A percentile compares a stretch with the other conserved stretches of the same genome.
Conservation (phyloP, 2,797 vertebrate species). For the Helicolenus hilgendorfi region DNA sequence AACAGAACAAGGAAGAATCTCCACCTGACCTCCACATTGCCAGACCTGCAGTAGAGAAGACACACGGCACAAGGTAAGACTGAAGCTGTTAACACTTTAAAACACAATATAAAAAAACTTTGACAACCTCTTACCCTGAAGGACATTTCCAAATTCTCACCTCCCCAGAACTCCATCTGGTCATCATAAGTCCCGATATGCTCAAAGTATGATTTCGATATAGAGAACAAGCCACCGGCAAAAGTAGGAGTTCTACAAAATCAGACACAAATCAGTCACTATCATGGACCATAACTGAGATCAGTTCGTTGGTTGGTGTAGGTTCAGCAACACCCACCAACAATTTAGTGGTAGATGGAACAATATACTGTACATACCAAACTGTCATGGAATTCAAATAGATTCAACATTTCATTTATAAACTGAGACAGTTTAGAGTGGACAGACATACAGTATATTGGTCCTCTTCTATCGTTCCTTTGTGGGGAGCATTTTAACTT, state of each 20-base stretch:
- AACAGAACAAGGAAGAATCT: conserved; percentile 94
- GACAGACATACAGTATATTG: background rate
- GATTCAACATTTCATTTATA: too few species aligned
- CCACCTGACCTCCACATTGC: conserved; percentile 93
- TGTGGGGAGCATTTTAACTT: background rate
- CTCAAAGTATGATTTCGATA: conserved; percentile 93
- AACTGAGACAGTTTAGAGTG: too few species aligned
- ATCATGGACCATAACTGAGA: background rate
- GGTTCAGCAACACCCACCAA: too few species aligned
- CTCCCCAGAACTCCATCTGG: conserved; percentile 95
- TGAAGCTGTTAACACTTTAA: background rate
- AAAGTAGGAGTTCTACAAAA: conserved; percentile 90
- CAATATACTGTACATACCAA: too few species aligned
- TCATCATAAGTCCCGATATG: conserved; percentile 93
- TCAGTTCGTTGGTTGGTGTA: too few species aligned
- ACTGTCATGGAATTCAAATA: too few species aligned
- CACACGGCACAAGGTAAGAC: background rate
- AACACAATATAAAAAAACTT: background rate
- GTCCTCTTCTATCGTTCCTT: background rate
- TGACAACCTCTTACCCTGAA: conserved; percentile 91
- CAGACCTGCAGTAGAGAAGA: conserved; percentile 86
- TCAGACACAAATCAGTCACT: background rate
- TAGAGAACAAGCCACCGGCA: conserved; percentile 93
- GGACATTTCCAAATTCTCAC: conserved; percentile 95
- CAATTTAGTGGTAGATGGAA: too few species aligned